Percentiles rank a stretch among this genome's conserved stretches.
These are phyloP conservation scores for Cephus runcator DNA, from an alignment of 2,888 invertebrate species.

Conservation along the genomic window DNA sequence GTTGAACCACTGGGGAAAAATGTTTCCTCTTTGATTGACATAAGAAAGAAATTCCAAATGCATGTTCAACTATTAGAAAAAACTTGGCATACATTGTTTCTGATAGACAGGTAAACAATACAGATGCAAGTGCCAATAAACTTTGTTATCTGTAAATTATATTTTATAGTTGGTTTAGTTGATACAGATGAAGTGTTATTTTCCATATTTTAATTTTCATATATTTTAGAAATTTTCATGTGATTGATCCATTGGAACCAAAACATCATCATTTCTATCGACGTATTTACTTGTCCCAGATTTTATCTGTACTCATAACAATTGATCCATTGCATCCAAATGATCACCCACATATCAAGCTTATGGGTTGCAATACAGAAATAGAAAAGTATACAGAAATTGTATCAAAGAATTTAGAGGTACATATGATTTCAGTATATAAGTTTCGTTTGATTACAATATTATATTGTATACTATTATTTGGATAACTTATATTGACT, in stretches of 20 bases:
- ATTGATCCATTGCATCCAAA: slow-evolving; percentile 47
- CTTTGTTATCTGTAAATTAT: slow-evolving; percentile 6
- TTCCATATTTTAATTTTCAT: neutral
- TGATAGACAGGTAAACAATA: slow-evolving; percentile 52
- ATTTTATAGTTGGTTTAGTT: neutral
- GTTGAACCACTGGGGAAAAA: slow-evolving; percentile 39
- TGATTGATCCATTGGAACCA: slow-evolving; percentile 55
- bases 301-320: slow-evolving; percentile 49
- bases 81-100: slow-evolving; percentile 46
- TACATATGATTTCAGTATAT: slow-evolving; percentile 22
- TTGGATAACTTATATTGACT: neutral
- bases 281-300: slow-evolving; percentile 51
- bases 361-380: slow-evolving; percentile 51
- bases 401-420: slow-evolving; percentile 42
- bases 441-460: neutral
- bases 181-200: neutral
- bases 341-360: slow-evolving; percentile 50
- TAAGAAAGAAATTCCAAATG: slow-evolving; percentile 39
- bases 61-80: slow-evolving; percentile 42
- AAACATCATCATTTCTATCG: slow-evolving; percentile 57
- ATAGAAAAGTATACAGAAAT: slow-evolving; percentile 44
- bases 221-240: slow-evolving; percentile 51
- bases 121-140: slow-evolving; percentile 3
- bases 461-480: slow-evolving; percentile 4
- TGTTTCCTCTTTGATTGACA: slow-evolving; percentile 34